Evolutionary conservation across 2,888 invertebrate genomes (phyloP), one percentile per base, ranked within the genome.

Genomic region (Habroteleia sp.): DNA sequence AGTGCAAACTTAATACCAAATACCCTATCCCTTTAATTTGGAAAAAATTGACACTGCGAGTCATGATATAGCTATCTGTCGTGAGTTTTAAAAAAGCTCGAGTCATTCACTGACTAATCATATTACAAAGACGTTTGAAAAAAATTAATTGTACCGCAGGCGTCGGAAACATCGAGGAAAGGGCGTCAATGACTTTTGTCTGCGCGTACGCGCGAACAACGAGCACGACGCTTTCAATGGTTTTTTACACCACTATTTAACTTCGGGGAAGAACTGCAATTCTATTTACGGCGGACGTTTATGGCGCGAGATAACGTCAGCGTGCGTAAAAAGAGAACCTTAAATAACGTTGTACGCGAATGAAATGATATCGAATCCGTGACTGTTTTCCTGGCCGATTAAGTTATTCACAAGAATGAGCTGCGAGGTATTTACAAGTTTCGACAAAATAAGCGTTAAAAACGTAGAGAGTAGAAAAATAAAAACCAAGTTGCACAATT

Each of bases 271-370:
- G 39, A 23, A 46, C 39, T 7, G 56, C 44, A 17, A 48, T 58
- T 17, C 46, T 68, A 50, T 42, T 68, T 58, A 69, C 50, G 42
- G 27, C 37, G 35, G 50, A 60, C 60, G 44, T 60, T 69, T 69
- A 60, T 44, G 33, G 42, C 35, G 33, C 33, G 10, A 41, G 68
- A 69, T 69, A 60, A 42, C 60, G 68, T 39, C 66, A 10, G 17
- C n/a, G 1, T 13, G 29, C 37, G 37, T 42, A 42, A 48, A 50
- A 50, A 60, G 58, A 48, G 31, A 41, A 25, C 50, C 20, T 69
- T 60, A 31, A 68, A 48, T 17, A 58, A 48, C 39, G 27, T 37
- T 27, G 27, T 37, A 20, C 25, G 25, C n/a, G n/a, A 42, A 48
- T n/a, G 6, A 14, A 50, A 4, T 27, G 41, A 29, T 31, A 31